Conservation (phyloP, 2,797 vertebrate genomes). For the Alauda arvensis region DNA sequence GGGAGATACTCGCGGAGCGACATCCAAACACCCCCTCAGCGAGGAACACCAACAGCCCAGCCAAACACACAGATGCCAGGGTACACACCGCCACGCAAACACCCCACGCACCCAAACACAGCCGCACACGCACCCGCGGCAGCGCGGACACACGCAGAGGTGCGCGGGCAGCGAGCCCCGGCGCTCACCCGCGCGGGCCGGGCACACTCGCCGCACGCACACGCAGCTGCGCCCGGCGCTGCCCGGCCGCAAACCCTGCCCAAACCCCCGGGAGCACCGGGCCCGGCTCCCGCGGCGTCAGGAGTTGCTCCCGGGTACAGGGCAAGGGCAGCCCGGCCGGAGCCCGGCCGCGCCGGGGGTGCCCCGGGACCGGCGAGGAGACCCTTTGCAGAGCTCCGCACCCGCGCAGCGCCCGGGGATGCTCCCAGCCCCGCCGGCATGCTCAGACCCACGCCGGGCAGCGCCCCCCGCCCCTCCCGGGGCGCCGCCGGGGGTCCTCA, state of each 20-base stretch:
- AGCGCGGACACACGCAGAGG: not conserved
- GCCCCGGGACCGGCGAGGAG: not conserved
- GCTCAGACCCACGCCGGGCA: not conserved
- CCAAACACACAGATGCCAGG: constrained; percentile 32
- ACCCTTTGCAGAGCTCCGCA: not conserved
- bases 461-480: not conserved
- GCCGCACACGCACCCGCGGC: constrained; percentile 3
- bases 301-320: not conserved
- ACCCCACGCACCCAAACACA: constrained; percentile 50
- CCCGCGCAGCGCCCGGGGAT: not conserved
- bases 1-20: constrained; percentile 1
- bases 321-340: not conserved
- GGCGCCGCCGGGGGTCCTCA: not conserved
- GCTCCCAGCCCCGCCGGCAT: not conserved
- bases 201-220: not conserved
- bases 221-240: not conserved
- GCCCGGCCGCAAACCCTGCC: not conserved
- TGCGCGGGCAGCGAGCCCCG: not conserved
- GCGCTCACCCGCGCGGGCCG: not conserved
- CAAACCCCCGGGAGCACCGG: not conserved
- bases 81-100: constrained; percentile 24
- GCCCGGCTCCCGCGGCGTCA: not conserved
- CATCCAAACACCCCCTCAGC: constrained; percentile 56
- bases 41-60: constrained; percentile 10
- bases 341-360: not conserved